Base-by-base conservation (phyloP, 1,140 invertebrate species). In the Ceratosolen solmsi region DNA sequence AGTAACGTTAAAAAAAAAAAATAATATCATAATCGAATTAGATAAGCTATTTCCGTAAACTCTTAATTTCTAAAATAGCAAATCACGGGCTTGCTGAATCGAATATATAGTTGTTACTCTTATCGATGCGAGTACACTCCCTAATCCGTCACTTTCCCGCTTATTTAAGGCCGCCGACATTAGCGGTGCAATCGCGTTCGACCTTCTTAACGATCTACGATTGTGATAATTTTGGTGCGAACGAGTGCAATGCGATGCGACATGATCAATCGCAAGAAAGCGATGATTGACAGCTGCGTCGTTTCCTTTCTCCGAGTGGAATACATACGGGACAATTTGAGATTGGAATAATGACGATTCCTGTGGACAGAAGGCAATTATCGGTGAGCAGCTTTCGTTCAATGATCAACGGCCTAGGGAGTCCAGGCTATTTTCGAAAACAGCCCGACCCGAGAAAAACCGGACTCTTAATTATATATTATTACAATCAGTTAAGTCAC, bases 401-500 rank as follows among this genome's bases (percentile, higher is more conserved):
- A n/a, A n/a, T n/a, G n/a, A n/a, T n/a, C n/a, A n/a, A n/a, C n/a
- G n/a, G n/a, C n/a, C 54, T 63, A 13, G 13, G 2, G 58, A 76
- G 36, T 13, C 20, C 20, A 2, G n/a, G 33, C 17, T 1, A 58
- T 58, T 75, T 54, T 38, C 51, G 73, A 72, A 72, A 72, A 49
- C 3, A 1, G 25, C n/a, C 41, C 46, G 11, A 13, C 11, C 5
- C 25, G 25, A 72, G 15, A 49, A 72, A 68, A 17, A 38, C 33
- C 20, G 3, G 36, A 7, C 41, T 8, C 70, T 0, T 72, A 72
- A 72, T 49, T 1, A 15, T 72, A 27, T 46, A 20, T 60, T 33
- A 54, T 75, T 75, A 60, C 22, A 58, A 60, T 60, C 54, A 20
- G n/a, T 73, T 75, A 27, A 49, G 27, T 33, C 9, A 63, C 58